Evolutionary conservation across 1,140 invertebrate genomes (phyloP).

Genomic region (Drosophila nigromelanica): DNA sequence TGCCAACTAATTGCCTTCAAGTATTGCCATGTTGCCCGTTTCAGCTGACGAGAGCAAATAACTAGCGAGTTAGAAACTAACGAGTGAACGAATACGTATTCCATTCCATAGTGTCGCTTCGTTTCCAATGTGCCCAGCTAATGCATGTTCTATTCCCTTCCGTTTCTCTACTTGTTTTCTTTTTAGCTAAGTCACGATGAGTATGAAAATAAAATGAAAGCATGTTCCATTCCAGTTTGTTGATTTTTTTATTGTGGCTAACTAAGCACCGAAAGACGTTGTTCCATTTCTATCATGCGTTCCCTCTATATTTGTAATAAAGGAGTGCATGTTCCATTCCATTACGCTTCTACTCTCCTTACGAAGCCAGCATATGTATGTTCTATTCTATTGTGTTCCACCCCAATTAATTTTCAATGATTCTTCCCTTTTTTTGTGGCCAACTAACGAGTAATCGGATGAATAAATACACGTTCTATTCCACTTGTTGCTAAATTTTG

Average conservation of each 20-base stretch:
- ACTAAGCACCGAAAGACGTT: background rate
- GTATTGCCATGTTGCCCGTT: conserved; percentile 79
- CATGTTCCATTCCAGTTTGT: conserved; percentile 1
- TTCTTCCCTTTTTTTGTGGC: background rate
- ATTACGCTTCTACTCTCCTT: background rate
- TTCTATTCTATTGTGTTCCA: background rate
- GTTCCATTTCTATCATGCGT: background rate
- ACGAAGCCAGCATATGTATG: background rate
- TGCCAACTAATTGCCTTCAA: conserved; percentile 32
- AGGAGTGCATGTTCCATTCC: background rate
- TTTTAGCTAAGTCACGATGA: background rate
- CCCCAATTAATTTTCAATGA: background rate
- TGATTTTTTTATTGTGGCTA: background rate
- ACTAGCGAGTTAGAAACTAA: conserved; percentile 39
- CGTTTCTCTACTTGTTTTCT: background rate
- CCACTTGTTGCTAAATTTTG: background rate
- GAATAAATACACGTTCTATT: background rate
- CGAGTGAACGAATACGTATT: conserved; percentile 12
- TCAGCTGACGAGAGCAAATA: conserved; percentile 31
- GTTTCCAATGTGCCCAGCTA: background rate
- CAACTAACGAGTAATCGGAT: background rate
- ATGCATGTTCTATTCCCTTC: background rate
- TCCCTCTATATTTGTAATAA: background rate
- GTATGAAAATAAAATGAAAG: too few species aligned
- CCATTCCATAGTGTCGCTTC: conserved; percentile 10